Evolutionary conservation across 2,113 vertebrate genomes (phyloP).

Genomic region (Pungitius pungitius): DNA sequence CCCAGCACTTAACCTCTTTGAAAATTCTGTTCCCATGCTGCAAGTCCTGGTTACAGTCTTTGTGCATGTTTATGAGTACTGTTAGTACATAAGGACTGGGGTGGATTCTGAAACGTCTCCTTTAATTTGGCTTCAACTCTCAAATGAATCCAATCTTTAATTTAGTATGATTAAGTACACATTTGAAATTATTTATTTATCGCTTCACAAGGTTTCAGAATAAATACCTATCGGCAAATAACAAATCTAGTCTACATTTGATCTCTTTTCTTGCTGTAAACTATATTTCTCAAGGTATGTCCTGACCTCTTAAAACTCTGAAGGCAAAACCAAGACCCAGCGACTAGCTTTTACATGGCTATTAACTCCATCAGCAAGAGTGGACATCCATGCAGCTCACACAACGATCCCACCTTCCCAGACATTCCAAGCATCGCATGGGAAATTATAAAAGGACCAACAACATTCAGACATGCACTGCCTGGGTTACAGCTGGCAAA

Average conservation of each 20-base stretch:
- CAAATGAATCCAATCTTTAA: background rate
- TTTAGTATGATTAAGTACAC: background rate
- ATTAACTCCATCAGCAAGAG: background rate
- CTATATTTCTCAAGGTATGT: background rate
- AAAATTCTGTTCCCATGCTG: background rate
- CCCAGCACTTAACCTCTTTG: background rate
- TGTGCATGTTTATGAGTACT: background rate
- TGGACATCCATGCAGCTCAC: background rate
- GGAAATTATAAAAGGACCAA: background rate
- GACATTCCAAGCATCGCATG: background rate
- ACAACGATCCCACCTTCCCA: background rate
- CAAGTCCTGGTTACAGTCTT: background rate
- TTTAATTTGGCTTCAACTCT: background rate
- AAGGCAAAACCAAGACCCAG: background rate
- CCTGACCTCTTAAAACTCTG: background rate
- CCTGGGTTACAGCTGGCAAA: background rate
- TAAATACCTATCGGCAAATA: background rate
- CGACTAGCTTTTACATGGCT: background rate
- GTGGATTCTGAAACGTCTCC: background rate
- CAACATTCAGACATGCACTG: background rate
- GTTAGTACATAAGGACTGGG: background rate
- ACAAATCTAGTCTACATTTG: background rate
- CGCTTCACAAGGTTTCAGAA: constrained; percentile 1
- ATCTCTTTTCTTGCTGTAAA: background rate
- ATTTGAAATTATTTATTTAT: background rate